Conservation (phyloP, 2,113 vertebrate genomes). For the Festucalex cinctus region DNA sequence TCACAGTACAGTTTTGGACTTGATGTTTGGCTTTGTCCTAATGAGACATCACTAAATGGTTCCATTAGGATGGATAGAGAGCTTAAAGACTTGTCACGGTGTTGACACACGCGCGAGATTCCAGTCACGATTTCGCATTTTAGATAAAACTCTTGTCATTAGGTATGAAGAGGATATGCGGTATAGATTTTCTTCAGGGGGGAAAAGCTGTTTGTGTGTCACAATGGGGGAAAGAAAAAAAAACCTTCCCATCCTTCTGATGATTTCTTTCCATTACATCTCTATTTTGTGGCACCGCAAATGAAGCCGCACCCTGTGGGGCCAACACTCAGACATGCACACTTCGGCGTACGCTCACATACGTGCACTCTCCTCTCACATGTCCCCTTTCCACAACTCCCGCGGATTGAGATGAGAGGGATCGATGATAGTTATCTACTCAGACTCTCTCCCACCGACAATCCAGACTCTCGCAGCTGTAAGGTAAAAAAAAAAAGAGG, state of each 20-base stretch:
- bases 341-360: background rate
- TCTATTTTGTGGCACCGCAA: conserved; percentile 30
- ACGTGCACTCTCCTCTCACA: conserved; percentile 13
- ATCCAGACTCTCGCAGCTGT: conserved; percentile 19
- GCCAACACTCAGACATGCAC: conserved; percentile 1
- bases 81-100: conserved; percentile 31
- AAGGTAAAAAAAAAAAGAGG: conserved; percentile 7
- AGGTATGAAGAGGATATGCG: conserved; percentile 24
- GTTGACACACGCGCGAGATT: conserved; percentile 39
- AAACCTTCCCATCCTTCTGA: background rate
- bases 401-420: conserved; percentile 30
- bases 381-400: conserved; percentile 25
- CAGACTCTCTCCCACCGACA: conserved; percentile 19
- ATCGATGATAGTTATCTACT: conserved; percentile 42
- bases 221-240: background rate
- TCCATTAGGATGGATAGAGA: conserved; percentile 28
- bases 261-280: conserved; percentile 37
- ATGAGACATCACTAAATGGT: conserved; percentile 53
- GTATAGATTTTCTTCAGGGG: conserved; percentile 21
- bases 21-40: conserved; percentile 57
- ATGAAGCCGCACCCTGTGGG: conserved; percentile 5
- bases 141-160: conserved; percentile 30
- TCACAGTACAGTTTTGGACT: conserved; percentile 42
- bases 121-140: conserved; percentile 33
- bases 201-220: conserved; percentile 11